Base-by-base conservation (phyloP, 1,140 invertebrate species). In the Brachionus paranguensis region DNA sequence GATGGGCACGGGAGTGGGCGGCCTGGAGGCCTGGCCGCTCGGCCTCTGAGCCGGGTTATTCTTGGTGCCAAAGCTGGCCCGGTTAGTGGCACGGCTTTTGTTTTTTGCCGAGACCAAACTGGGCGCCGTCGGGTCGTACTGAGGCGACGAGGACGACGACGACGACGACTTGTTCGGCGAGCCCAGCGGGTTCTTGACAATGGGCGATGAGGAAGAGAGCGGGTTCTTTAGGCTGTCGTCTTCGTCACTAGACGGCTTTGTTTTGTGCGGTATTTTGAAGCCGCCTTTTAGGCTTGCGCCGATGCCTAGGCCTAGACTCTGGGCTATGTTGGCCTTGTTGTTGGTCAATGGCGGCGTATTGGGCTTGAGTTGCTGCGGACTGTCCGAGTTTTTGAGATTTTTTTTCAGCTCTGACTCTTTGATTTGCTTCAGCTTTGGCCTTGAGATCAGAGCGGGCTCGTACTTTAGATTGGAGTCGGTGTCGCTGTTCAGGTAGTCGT, bases 241-340 rank as follows among this genome's bases (percentile, higher is more conserved):
- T 27, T 76, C 72, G 47, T 76, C 72, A 50, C 24, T 74, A 7
- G 17, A 27, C 2, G 72, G 11, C 20, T 76, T 76, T 50, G 72
- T 76, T 50, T 76, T 76, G 47, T 76, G 72, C 24, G 72, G 72
- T 24, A 76, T 76, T 76, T 76, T 76, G 14, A 76, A 76, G 20
- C 72, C 45, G 11, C 72, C 72, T 14, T 76, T 76, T 3, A 76
- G 47, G 14, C 33, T 43, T 12, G 70, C 6, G 0, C 72, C 72
- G 10, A 76, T 27, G 24, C 45, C 11, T 2, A 76, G 12, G 12
- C 72, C 45, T 14, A 76, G 27, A 76, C 43, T 76, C 8, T 53
- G 20, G 47, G 72, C 43, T 27, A 76, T 47, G 50, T 43, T 74
- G 7, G 70, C 12, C 20, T 74, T 74, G n/a, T 76, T 76, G 43